Evolutionary conservation across 2,888 invertebrate genomes (phyloP).

Genomic region (Ennomos quercinarius): DNA sequence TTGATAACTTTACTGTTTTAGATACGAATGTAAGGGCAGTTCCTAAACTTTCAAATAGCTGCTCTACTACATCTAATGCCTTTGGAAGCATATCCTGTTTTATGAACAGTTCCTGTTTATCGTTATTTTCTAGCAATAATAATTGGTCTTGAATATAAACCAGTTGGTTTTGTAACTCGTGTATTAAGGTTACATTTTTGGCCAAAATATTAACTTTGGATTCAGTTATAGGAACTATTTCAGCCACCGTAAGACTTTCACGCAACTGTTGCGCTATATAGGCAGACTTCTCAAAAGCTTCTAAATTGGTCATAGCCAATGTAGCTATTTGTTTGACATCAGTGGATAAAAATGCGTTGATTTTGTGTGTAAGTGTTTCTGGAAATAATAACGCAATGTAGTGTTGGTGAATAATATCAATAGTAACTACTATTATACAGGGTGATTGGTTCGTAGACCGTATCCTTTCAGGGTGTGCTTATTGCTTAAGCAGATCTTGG

Average conservation of each 20-base stretch:
- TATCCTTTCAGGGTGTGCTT: too few relatives aligned
- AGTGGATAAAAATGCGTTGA: slow-evolving; percentile 38
- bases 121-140: not conserved
- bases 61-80: slow-evolving; percentile 11
- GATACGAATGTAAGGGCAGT: slow-evolving; percentile 6
- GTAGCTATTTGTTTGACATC: slow-evolving; percentile 12
- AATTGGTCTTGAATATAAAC: slow-evolving; percentile 9
- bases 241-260: not conserved
- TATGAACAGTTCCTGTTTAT: not conserved
- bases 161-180: slow-evolving; percentile 18
- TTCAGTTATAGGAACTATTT: not conserved
- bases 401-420: not conserved
- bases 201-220: not conserved
- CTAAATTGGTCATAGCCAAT: not conserved
- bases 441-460: too few relatives aligned
- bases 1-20: slow-evolving; percentile 3
- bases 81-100: slow-evolving; percentile 1
- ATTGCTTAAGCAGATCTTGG: too few relatives aligned
- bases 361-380: slow-evolving; percentile 44
- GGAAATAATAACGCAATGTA: slow-evolving; percentile 37
- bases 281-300: slow-evolving; percentile 1
- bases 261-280: slow-evolving; percentile 18
- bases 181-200: not conserved
- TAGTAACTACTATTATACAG: too few relatives aligned
- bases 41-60: slow-evolving; percentile 22